Percentiles rank a stretch among this genome's conserved stretches.
Evolutionary conservation across 2,888 invertebrate species (phyloP).

Genomic region (Silvanus unidentatus): DNA sequence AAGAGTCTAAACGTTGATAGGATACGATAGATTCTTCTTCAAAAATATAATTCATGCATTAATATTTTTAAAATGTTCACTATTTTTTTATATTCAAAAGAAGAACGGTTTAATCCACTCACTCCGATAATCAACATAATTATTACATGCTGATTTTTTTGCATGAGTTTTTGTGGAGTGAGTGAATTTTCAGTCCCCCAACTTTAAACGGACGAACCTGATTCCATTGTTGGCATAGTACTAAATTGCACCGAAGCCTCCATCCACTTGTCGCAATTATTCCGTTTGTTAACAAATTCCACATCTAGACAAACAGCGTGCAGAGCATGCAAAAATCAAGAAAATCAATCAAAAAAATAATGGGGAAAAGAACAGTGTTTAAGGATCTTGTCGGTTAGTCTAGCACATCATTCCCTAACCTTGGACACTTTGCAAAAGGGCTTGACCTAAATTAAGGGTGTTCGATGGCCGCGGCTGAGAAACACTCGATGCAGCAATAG

Average conservation of each 20-base stretch:
- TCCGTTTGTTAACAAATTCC: constrained; percentile 21
- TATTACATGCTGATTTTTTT: no score
- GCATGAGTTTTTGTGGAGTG: no score
- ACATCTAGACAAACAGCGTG: constrained; percentile 18
- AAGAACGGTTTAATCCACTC: no score
- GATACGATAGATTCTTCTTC: constrained; percentile 30
- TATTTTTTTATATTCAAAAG: no score
- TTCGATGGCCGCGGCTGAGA: constrained; percentile 28
- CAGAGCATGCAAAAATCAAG: constrained; percentile 20
- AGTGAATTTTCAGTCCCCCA: no score
- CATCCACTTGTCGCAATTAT: constrained; percentile 37
- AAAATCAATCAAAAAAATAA: neutral
- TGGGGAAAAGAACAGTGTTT: no score
- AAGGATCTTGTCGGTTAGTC: no score
- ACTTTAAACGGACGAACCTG: constrained; percentile 36
- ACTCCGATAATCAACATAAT: no score
- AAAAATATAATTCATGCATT: no score
- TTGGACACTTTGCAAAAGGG: constrained; percentile 48
- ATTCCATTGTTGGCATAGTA: constrained; percentile 33
- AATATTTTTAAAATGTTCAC: no score
- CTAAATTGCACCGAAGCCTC: constrained; percentile 39
- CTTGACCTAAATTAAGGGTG: constrained; percentile 44
- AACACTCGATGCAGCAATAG: constrained; percentile 30
- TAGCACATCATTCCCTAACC: constrained; percentile 40
- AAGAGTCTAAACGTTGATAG: constrained; percentile 33